Base-by-base conservation (phyloP, 2,113 vertebrate genomes). In the Python bivittatus region DNA sequence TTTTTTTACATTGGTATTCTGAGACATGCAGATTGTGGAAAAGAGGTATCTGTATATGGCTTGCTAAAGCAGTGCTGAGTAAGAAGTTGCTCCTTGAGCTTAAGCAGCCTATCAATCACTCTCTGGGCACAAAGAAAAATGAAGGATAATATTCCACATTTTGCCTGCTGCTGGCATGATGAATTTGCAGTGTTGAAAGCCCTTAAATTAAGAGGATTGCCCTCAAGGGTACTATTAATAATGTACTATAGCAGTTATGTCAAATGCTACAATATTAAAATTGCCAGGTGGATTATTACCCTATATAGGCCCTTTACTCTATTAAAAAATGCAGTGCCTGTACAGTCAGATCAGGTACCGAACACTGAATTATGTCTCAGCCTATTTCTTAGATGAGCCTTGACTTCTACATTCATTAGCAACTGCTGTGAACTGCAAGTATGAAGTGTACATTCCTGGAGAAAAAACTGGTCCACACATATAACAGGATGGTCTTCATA, bases 141-240 rank as follows among this genome's bases (percentile, higher is more conserved):
- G 93, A 96, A 1, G 27, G 56, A 89, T 84, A 94, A 94, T 96
- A 92, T 33, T 84, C 53, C 29, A 92, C 53, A 52, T 92, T 61
- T 64, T 61, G 88, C 92, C 92, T 89, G 94, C 86, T 8, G 8
- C 57, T 93, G n/a, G 64, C 42, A 44, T 95, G 95, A 96, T 95
- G 91, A 87, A 96, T 95, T n/a, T 61, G 64, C 0, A 0, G 84
- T 52, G 54, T 56, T 86, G 91, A 86, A 95, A 90, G 85, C 92
- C 52, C 89, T 95, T 90, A 0, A 0, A 95, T 93, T 29, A 96
- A 93, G 96, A 95, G 93, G 91, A 96, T 90, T 72, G 93, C 93
- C 94, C 95, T 95, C 94, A 86, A 96, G 96, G 91, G 96, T 94
- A 72, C 42, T 93, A 94, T 96, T 96, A 96, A 97, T 95, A 96